Conservation (phyloP, 2,113 vertebrate species). For the Cynoglossus semilaevis region DNA sequence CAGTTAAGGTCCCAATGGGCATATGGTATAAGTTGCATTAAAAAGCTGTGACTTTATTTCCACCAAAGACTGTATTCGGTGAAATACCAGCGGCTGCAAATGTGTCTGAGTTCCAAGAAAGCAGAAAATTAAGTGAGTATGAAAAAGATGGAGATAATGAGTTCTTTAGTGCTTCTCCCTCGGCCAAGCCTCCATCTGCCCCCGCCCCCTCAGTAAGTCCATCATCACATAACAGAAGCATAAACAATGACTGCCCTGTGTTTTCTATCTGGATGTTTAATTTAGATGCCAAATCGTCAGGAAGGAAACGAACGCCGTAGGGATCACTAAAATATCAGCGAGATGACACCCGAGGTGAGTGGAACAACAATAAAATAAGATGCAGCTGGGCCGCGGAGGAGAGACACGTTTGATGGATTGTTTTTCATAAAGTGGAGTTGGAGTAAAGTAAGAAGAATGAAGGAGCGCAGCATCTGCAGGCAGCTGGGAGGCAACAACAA, state of each 20-base stretch:
- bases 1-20: no score
- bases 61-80: no score
- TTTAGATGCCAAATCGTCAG: slow-evolving; percentile 37
- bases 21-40: no score
- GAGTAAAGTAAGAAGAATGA: slow-evolving; percentile 24
- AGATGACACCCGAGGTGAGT: neutral
- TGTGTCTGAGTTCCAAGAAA: no score
- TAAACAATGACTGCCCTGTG: slow-evolving; percentile 2
- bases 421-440: slow-evolving; percentile 41
- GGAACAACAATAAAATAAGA: slow-evolving; percentile 5
- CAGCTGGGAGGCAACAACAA: neutral
- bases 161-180: no score
- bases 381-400: slow-evolving; percentile 1
- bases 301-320: neutral
- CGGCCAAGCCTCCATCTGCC: no score
- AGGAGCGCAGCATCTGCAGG: slow-evolving; percentile 7
- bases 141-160: no score
- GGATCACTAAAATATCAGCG: slow-evolving; percentile 6
- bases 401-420: slow-evolving; percentile 18
- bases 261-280: slow-evolving; percentile 14
- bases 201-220: neutral
- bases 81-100: no score
- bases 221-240: neutral
- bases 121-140: no score
- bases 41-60: no score